Evolutionary conservation across 1,140 invertebrate species (phyloP), one percentile per base, ranked within the genome.

Genomic region (Daktulosphaira vitifoliae): DNA sequence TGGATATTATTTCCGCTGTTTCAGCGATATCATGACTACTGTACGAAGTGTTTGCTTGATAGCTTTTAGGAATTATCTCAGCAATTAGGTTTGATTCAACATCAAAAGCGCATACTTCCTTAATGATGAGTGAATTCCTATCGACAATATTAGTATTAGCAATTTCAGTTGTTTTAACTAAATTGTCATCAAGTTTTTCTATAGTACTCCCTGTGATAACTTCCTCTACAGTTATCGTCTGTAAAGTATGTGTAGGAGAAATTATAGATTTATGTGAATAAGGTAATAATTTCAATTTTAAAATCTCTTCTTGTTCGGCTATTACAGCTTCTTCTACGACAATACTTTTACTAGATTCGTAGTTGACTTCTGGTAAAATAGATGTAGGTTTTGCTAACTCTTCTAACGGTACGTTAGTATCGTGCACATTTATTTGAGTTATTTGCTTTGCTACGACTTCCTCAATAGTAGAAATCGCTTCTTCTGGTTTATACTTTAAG

Each of bases 201-300:
- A 81, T 67, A 53, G 74, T 74, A 70, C 79, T 77, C 66, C 81
- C 75, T 16, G 77, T 70, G 64, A 74, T 72, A 18, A 80, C 79
- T 77, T 84, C 81, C 73, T 84, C 80, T 42, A 82, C 75, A 66
- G 83, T 72, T 44, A 81, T 72, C n/a, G 81, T 81, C 66, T 78
- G 73, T 0, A 82, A 68, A 22, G 80, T 74, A 69, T 81, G 79
- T 1, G 76, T 74, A 11, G 80, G 74, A 3, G 77, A 73, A 37
- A 73, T 67, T 75, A 80, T 82, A 3, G 78, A 76, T 66, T 73
- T 77, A 68, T 82, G 79, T 26, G 73, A 73, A 67, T 82, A 80
- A 7, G 82, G 82, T 26, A 79, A 68, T 51, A 79, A 76, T 46
- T 76, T 75, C 16, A 73, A 68, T 56, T 75, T 71, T 11, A 82